phyloP scores from a whole-genome alignment of 2,797 vertebrate genomes.

The Morelia viridis region DNA sequence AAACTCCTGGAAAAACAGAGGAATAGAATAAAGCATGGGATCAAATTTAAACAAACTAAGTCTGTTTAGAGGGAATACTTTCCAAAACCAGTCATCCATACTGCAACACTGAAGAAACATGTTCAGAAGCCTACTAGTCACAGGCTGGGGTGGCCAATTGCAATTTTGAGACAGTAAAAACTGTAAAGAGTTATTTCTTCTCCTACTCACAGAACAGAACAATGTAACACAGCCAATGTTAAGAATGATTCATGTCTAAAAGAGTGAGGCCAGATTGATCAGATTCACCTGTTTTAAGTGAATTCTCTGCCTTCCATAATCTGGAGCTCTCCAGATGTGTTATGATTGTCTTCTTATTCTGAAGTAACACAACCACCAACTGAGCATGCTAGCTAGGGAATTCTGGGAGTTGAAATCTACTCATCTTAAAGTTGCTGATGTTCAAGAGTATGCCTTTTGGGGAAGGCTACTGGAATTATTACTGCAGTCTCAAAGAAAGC shows the following conservation, averaged over 20 bases:
- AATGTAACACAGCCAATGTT: not conserved
- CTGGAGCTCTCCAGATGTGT: not conserved
- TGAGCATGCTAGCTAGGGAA: not conserved
- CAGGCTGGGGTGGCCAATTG: no score
- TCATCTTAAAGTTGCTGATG: no score
- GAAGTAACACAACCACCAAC: not conserved
- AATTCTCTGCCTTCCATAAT: not conserved
- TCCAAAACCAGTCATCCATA: slow-evolving; percentile 17
- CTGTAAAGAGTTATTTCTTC: not conserved
- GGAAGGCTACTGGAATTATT: not conserved
- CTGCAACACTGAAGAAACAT: slow-evolving; percentile 37
- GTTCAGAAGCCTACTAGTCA: slow-evolving; percentile 18
- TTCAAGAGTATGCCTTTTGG: no score
- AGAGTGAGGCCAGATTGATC: not conserved
- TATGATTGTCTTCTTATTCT: not conserved
- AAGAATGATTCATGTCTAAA: not conserved
- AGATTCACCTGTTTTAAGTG: not conserved
- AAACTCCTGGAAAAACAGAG: slow-evolving; percentile 41
- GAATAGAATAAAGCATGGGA: slow-evolving; percentile 42
- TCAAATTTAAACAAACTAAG: slow-evolving; percentile 39
- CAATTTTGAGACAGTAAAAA: not conserved
- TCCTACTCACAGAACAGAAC: not conserved
- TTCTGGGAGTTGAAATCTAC: not conserved
- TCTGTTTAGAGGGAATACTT: slow-evolving; percentile 55
- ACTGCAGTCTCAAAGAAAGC: not conserved